Percentiles rank a stretch among this genome's conserved stretches.
phyloP scores from a whole-genome alignment of 2,888 invertebrate species.

The Dicyrtoma fusca region DNA sequence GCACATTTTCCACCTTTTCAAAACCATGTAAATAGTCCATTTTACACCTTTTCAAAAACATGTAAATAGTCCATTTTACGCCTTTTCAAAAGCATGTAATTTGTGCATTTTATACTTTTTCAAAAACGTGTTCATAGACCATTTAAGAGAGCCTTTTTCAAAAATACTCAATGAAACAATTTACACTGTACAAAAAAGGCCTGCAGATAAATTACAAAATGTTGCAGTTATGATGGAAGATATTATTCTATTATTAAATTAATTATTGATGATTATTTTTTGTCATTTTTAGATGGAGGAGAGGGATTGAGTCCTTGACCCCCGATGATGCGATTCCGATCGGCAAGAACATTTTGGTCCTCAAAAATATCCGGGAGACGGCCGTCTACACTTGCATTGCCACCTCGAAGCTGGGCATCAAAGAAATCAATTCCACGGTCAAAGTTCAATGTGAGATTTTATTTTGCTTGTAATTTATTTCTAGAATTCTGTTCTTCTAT shows the following conservation, averaged over 20 bases:
- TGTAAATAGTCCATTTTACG: no score
- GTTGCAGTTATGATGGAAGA: neutral
- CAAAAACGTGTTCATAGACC: no score
- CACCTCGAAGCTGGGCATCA: slow-evolving; percentile 88
- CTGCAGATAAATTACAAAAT: neutral
- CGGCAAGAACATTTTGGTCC: slow-evolving; percentile 78
- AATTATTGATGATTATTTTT: slow-evolving; percentile 2
- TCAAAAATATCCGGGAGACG: slow-evolving; percentile 86
- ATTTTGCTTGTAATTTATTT: neutral
- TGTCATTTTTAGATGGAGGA: slow-evolving; percentile 67
- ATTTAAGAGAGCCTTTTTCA: neutral
- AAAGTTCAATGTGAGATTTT: slow-evolving; percentile 87
- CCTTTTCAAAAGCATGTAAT: no score
- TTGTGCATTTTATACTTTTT: neutral
- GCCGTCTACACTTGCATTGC: slow-evolving; percentile 98
- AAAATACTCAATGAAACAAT: neutral
- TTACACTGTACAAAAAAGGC: neutral
- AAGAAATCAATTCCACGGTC: slow-evolving; percentile 84
- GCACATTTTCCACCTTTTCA: no score
- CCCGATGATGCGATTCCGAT: slow-evolving; percentile 79
- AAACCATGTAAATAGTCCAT: no score
- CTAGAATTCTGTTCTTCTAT: neutral
- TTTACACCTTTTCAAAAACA: no score
- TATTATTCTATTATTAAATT: no score
- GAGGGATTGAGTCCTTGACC: slow-evolving; percentile 80